Evolutionary conservation across 2,888 invertebrate genomes (phyloP).

Genomic region (Sinopyrophorus schimmeli): DNA sequence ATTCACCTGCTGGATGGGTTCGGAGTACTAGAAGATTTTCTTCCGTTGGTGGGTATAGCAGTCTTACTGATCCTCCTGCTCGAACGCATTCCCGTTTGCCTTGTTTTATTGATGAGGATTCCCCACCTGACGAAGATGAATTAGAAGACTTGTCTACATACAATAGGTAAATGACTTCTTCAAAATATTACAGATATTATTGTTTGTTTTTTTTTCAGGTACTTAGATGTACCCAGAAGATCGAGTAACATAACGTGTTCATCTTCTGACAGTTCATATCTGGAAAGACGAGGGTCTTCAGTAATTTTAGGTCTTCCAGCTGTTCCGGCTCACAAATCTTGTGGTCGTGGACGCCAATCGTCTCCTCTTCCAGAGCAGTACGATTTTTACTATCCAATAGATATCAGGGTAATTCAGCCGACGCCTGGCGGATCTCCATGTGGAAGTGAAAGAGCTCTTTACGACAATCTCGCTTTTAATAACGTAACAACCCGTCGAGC

Average conservation of each 20-base stretch:
- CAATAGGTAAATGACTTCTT: constrained; percentile 42
- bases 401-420: constrained; percentile 70
- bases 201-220: constrained; percentile 44
- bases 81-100: constrained; percentile 66
- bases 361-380: constrained; percentile 50
- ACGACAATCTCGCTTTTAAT: constrained; percentile 47
- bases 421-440: constrained; percentile 84
- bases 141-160: constrained; percentile 49
- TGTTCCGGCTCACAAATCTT: constrained; percentile 56
- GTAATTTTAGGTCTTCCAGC: constrained; percentile 75
- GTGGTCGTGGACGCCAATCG: constrained; percentile 52
- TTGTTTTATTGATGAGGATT: constrained; percentile 62
- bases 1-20: constrained; percentile 50
- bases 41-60: constrained; percentile 71
- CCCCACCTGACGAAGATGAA: constrained; percentile 48
- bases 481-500: constrained; percentile 60
- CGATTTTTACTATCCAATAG: constrained; percentile 53
- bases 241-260: constrained; percentile 84
- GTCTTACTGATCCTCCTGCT: constrained; percentile 67
- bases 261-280: constrained; percentile 81
- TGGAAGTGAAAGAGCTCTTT: constrained; percentile 66
- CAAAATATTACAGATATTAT: background rate
- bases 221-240: constrained; percentile 59
- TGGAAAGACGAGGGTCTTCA: constrained; percentile 80
- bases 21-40: constrained; percentile 60